Conservation (phyloP, 2,797 vertebrate genomes). For the Epinephelus malabaricus region DNA sequence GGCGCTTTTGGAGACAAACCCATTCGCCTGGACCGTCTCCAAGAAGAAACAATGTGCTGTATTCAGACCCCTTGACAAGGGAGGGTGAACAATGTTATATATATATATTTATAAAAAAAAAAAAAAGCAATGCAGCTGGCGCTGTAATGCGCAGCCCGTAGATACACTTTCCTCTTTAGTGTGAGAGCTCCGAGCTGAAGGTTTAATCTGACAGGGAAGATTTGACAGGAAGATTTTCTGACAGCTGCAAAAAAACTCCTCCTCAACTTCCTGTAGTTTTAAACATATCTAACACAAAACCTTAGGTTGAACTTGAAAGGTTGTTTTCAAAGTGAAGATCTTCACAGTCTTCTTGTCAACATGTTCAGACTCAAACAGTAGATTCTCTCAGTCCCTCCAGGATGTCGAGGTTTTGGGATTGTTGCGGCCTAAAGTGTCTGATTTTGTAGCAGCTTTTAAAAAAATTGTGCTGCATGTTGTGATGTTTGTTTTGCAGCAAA, state of each 20-base stretch:
- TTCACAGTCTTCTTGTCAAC: background rate
- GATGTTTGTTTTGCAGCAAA: too few species aligned
- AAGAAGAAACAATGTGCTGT: constrained; percentile 82
- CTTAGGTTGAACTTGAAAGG: background rate
- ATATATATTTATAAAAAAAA: constrained; percentile 6
- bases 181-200: constrained; percentile 16
- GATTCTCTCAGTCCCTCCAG: too few species aligned
- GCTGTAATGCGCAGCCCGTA: constrained; percentile 59
- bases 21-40: constrained; percentile 69
- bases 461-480: too few species aligned
- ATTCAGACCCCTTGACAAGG: constrained; percentile 78
- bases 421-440: too few species aligned
- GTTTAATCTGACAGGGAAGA: constrained; percentile 11
- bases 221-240: constrained; percentile 15
- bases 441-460: too few species aligned
- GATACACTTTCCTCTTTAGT: constrained; percentile 53
- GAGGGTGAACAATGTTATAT: constrained; percentile 73
- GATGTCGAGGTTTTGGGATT: too few species aligned
- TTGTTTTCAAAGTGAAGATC: background rate
- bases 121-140: constrained; percentile 66
- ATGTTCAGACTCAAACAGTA: background rate
- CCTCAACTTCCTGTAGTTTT: constrained; percentile 23
- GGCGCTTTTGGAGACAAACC: constrained; percentile 75
- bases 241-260: constrained; percentile 22
- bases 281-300: constrained; percentile 26